phyloP scores from a whole-genome alignment of 2,113 vertebrate genomes.

The Emydura subglobosa region DNA sequence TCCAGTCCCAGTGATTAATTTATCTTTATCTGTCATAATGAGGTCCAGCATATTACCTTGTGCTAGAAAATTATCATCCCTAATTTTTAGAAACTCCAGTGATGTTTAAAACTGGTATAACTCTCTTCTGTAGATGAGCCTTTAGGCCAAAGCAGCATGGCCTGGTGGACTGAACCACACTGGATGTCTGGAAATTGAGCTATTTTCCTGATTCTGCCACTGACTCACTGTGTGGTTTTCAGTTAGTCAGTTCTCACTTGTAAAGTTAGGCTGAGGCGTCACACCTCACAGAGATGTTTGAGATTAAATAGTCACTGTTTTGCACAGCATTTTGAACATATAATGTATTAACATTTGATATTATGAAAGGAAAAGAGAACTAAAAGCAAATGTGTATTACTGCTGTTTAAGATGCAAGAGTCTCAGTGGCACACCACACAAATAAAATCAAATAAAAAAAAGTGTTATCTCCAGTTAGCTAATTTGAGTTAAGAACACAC shows the following conservation, averaged over 20 bases:
- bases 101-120: neutral
- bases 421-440: neutral
- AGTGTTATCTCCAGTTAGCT: neutral
- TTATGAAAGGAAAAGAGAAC: neutral
- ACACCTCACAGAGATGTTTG: neutral
- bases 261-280: neutral
- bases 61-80: neutral
- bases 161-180: neutral
- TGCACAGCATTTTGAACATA: neutral
- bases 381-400: neutral
- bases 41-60: neutral
- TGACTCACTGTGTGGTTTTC: neutral
- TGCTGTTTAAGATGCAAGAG: neutral
- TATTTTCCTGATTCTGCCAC: neutral
- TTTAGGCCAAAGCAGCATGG: neutral
- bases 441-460: neutral
- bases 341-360: neutral
- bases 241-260: neutral
- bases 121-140: neutral
- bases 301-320: neutral
- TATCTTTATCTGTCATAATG: neutral
- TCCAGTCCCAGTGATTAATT: neutral
- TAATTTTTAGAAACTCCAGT: conserved; percentile 19
- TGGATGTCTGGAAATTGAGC: too few relatives aligned
- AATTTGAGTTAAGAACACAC: neutral